Base-by-base conservation (phyloP, 1,140 invertebrate species). In the Drosophila busckii region DNA sequence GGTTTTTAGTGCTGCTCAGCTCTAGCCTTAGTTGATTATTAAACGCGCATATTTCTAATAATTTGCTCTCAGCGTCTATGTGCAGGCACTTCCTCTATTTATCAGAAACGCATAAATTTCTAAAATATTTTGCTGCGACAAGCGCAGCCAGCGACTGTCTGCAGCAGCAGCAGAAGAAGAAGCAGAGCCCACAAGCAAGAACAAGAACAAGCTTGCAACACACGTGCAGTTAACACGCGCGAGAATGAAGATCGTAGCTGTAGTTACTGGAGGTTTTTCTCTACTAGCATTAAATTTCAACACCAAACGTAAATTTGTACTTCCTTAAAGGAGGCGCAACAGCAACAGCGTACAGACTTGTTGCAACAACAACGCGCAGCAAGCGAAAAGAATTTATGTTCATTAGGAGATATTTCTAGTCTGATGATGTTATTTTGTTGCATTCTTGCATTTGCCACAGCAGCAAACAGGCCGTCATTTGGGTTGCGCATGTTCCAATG, bases 331-430 rank as follows among this genome's bases (percentile, higher is more conserved):
- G 53, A 82, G 65, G 70, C n/a, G n/a, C 64, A 68, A 49, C 46
- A 26, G 28, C 13, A n/a, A n/a, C n/a, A n/a, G 17, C 4, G 19
- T 1, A 34, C 7, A 20, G 12, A 4, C 46, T 44, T 55, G 54
- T 46, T 63, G 35, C 38, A 61, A 16, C 22, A 23, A 8, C 23
- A n/a, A n/a, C n/a, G n/a, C n/a, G n/a, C n/a, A n/a, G n/a, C n/a
- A n/a, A n/a, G n/a, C n/a, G 56, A 73, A 71, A 75, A 80, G 62
- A 83, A 83, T 83, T 83, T 83, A 83, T 83, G 76, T 83, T 83
- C 76, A 83, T 83, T 83, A 83, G 83, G 84, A 78, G 84, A 83
- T 83, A 83, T 83, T 83, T 83, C 76, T 83, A n/a, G 76, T 83
- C 76, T 83, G 76, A 83, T 83, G 76, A 83, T 83, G 76, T 83